Conservation (phyloP, 2,113 vertebrate species). For the Malaclemys terrapin region DNA sequence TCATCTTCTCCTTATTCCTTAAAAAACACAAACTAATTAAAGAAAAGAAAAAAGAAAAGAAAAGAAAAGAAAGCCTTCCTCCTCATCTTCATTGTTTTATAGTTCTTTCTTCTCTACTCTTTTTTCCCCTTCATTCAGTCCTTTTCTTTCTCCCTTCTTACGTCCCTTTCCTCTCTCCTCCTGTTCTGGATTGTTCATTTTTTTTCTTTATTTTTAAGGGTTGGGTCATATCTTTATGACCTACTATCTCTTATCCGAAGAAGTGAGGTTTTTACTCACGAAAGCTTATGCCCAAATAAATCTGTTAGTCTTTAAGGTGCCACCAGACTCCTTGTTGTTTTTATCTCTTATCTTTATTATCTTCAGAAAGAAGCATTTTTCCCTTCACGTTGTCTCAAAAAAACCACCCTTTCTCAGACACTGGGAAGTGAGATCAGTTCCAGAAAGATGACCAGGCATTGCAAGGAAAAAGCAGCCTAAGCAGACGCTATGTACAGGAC, state of each 20-base stretch:
- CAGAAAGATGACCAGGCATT: background rate
- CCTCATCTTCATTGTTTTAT: background rate
- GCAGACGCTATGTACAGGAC: too few relatives aligned
- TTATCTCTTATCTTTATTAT: background rate
- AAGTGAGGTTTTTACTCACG: too few relatives aligned
- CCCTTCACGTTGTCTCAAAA: background rate
- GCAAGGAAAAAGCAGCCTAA: too few relatives aligned
- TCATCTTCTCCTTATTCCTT: background rate
- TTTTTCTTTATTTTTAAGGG: conserved; percentile 12
- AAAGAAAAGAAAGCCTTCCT: too few relatives aligned
- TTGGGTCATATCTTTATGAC: background rate
- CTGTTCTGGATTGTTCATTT: background rate
- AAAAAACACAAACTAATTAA: background rate
- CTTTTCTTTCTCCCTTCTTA: background rate
- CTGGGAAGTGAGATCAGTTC: background rate
- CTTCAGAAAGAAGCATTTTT: background rate
- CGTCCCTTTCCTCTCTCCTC: background rate
- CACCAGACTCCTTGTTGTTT: too few relatives aligned
- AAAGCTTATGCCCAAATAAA: too few relatives aligned
- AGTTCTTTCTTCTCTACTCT: background rate
- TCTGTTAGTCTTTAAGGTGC: too few relatives aligned
- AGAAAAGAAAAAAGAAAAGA: too few relatives aligned
- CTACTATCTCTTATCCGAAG: background rate
- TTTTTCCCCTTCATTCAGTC: background rate
- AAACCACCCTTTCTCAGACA: background rate